Evolutionary conservation across 2,888 invertebrate species (phyloP).

Genomic region (Pseudanteris insignis): DNA sequence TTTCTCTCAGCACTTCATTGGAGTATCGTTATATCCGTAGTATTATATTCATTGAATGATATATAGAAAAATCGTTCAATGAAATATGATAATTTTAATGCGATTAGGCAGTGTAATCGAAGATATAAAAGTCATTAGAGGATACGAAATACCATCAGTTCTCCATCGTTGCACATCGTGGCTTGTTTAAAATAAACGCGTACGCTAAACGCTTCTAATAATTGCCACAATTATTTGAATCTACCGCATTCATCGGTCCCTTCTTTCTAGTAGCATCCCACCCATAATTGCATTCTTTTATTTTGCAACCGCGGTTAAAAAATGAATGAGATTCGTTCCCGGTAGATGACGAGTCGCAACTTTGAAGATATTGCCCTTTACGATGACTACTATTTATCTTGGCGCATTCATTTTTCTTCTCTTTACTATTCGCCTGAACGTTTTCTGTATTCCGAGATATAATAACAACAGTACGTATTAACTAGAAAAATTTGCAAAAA

Average conservation of each 20-base stretch:
- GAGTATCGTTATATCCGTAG: too few species aligned
- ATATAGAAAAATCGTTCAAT: too few species aligned
- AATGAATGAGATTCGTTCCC: too few species aligned
- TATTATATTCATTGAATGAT: too few species aligned
- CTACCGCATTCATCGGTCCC: slow-evolving; percentile 46
- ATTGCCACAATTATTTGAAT: slow-evolving; percentile 39
- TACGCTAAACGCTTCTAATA: too few species aligned
- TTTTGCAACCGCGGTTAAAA: too few species aligned
- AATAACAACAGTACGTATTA: background rate
- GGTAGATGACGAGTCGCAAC: slow-evolving; percentile 9
- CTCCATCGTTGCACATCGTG: slow-evolving; percentile 17
- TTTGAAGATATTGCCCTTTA: slow-evolving; percentile 6
- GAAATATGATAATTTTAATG: slow-evolving; percentile 3
- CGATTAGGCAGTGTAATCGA: slow-evolving; percentile 7
- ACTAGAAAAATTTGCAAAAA: too few species aligned
- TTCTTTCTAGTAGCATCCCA: slow-evolving; percentile 13
- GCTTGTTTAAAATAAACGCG: slow-evolving; percentile 10
- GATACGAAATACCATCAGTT: slow-evolving; percentile 16
- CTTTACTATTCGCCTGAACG: background rate
- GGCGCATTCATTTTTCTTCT: slow-evolving; percentile 6
- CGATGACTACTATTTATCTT: slow-evolving; percentile 21
- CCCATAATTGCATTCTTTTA: slow-evolving; percentile 12
- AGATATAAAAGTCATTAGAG: slow-evolving; percentile 11
- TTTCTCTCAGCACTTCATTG: too few species aligned
- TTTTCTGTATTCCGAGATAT: background rate